Percentiles rank a stretch among this genome's conserved stretches.
phyloP scores from a whole-genome alignment of 2,797 vertebrate genomes.

The Petrocephalus schoutedeni region DNA sequence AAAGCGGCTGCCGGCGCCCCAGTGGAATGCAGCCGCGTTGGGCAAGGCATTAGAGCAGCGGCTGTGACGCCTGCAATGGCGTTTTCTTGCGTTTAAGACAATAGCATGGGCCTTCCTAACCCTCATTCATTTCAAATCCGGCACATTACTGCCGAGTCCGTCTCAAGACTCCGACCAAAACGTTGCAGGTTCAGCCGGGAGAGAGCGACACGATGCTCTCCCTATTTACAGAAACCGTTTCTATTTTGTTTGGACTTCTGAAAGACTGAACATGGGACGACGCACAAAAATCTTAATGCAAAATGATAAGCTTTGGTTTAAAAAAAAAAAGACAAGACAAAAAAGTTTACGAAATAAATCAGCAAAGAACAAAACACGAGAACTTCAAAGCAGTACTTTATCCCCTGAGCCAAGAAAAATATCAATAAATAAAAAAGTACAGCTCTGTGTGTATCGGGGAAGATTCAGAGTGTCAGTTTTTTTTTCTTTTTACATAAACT shows the following conservation, averaged over 20 bases:
- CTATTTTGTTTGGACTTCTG: not conserved
- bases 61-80: not conserved
- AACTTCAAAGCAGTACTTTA: not conserved
- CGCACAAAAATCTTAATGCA: not conserved
- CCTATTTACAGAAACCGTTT: not conserved
- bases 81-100: not conserved
- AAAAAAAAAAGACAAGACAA: not conserved
- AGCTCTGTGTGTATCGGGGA: not conserved
- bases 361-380: not conserved
- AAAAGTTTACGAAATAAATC: not conserved
- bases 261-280: not conserved
- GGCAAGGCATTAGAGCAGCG: not conserved
- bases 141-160: not conserved
- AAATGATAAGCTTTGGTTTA: not conserved
- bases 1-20: not conserved
- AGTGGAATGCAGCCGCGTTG: not conserved
- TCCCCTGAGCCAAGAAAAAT: conserved; percentile 10
- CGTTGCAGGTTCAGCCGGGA: not conserved
- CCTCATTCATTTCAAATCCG: not conserved
- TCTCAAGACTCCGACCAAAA: not conserved
- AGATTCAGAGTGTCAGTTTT: conserved; percentile 3
- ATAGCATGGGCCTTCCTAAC: not conserved
- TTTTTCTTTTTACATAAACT: not conserved
- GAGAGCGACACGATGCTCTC: not conserved
- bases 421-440: not conserved